phyloP scores from a whole-genome alignment of 2,113 vertebrate species.

The western clawed frog (Xenopus tropicalis) region DNA sequence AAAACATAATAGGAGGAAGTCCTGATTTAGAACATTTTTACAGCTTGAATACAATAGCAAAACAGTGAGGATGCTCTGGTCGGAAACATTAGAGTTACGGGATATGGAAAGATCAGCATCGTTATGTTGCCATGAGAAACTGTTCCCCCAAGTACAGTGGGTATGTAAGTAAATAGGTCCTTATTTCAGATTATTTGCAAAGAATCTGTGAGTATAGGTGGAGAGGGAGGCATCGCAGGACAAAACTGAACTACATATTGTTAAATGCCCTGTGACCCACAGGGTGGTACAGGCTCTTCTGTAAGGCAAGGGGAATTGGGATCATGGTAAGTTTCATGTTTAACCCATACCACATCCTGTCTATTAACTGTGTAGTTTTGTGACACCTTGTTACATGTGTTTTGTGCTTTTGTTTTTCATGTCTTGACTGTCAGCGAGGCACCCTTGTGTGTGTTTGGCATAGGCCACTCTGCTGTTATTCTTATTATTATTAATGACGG shows the following conservation, averaged over 20 bases:
- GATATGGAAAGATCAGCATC: conserved; percentile 68
- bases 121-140: conserved; percentile 43
- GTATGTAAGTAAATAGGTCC: not conserved
- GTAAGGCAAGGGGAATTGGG: not conserved
- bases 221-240: no score
- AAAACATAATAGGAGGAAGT: conserved; percentile 96
- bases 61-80: conserved; percentile 72
- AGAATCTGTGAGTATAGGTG: no score
- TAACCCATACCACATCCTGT: not conserved
- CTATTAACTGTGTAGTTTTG: not conserved
- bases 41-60: conserved; percentile 75
- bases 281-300: not conserved
- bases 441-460: no score
- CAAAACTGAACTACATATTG: not conserved
- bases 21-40: conserved; percentile 88
- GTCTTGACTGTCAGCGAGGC: no score
- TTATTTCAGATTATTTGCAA: no score
- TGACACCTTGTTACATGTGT: not conserved
- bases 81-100: conserved; percentile 77
- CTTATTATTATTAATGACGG: no score
- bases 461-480: no score
- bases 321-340: not conserved
- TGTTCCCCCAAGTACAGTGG: conserved; percentile 36
- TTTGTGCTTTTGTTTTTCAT: not conserved
- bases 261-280: not conserved